Conservation (phyloP, 2,113 vertebrate species). For the Poecile atricapillus region DNA sequence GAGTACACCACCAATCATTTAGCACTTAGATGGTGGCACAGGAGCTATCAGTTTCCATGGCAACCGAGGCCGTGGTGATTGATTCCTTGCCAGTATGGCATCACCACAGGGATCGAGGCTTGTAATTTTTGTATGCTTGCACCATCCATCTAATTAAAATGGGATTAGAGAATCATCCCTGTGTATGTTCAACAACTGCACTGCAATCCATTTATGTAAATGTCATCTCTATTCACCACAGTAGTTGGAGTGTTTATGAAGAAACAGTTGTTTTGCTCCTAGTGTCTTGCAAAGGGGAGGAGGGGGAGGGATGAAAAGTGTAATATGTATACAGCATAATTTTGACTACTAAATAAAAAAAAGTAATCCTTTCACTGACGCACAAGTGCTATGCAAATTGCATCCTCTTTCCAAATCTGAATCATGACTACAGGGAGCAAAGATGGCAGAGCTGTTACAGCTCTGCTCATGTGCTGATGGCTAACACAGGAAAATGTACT, state of each 20-base stretch:
- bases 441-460: not conserved
- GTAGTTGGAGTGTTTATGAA: conserved; percentile 61
- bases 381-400: not conserved
- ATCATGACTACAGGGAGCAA: not conserved
- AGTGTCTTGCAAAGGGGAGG: not conserved
- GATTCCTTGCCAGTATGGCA: conserved; percentile 94
- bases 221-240: conserved; percentile 82
- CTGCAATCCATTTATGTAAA: conserved; percentile 86
- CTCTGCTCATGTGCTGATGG: not conserved
- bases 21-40: conserved; percentile 89
- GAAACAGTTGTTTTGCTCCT: conserved; percentile 62
- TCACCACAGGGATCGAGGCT: conserved; percentile 85
- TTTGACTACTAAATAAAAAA: not conserved
- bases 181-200: conserved; percentile 88
- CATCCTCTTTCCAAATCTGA: conserved; percentile 17
- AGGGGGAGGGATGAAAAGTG: not conserved
- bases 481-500: not conserved
- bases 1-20: conserved; percentile 90
- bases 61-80: conserved; percentile 89
- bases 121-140: conserved; percentile 84
- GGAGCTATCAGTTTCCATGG: conserved; percentile 89
- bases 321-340: not conserved
- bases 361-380: not conserved
- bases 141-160: conserved; percentile 98
- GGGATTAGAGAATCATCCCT: conserved; percentile 88